Evolutionary conservation across 2,888 invertebrate species (phyloP).

Genomic region (Micropterix aruncella): DNA sequence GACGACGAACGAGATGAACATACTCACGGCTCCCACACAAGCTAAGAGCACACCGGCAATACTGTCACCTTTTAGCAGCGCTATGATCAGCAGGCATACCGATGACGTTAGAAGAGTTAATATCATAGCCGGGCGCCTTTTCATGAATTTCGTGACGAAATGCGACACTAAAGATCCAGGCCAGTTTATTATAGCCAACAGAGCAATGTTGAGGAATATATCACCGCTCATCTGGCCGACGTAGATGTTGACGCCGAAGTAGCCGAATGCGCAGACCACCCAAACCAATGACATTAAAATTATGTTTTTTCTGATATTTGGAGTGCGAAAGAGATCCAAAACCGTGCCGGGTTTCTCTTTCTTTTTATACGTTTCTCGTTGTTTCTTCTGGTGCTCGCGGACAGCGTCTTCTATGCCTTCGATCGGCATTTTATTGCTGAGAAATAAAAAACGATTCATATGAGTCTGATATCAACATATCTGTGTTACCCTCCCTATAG

Average conservation of each 20-base stretch:
- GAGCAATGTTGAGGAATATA: conserved; percentile 55
- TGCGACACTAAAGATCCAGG: conserved; percentile 4
- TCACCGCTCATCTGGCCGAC: conserved; percentile 50
- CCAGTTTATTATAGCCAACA: conserved; percentile 36
- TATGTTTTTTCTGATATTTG: conserved; percentile 44
- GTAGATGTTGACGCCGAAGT: conserved; percentile 60
- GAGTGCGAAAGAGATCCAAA: conserved; percentile 18
- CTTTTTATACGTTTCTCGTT: conserved; percentile 1
- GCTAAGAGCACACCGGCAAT: conserved; percentile 39
- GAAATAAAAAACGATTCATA: neutral
- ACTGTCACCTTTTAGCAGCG: conserved; percentile 12
- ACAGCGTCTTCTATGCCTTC: conserved; percentile 4
- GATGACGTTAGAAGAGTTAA: conserved; percentile 3
- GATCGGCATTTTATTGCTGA: conserved; percentile 6
- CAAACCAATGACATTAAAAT: conserved; percentile 48
- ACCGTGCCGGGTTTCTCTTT: conserved; percentile 6
- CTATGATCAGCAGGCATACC: conserved; percentile 6
- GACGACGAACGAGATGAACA: conserved; percentile 56
- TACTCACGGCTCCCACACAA: conserved; percentile 50
- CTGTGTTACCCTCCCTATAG: too few relatives aligned
- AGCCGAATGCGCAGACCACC: conserved; percentile 58
- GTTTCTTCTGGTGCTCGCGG: conserved; percentile 1
- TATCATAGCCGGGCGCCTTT: conserved; percentile 3
- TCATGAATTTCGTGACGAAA: conserved; percentile 5
- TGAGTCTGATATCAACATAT: neutral